Evolutionary conservation across 37 sponge, comb jelly and placozoan species (phyloP).

Genomic region (Mnemiopsis leidyi): DNA sequence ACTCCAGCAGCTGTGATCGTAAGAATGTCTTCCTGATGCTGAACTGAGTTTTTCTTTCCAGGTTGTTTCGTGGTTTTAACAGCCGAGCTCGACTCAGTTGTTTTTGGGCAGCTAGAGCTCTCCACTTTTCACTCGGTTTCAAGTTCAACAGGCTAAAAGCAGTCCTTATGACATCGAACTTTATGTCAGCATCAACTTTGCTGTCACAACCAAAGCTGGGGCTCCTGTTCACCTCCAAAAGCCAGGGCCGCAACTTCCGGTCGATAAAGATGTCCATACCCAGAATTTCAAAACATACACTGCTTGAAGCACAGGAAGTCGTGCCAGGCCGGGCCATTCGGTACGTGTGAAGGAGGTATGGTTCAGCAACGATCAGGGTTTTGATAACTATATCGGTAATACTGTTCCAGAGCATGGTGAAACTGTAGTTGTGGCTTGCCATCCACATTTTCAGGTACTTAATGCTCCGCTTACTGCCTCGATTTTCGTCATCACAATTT

Average conservation of each 20-base stretch:
- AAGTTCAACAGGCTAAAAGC: constrained; percentile 73
- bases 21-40: constrained; percentile 2
- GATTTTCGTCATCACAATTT: constrained; percentile 69
- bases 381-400: constrained; percentile 86
- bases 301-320: constrained; percentile 19
- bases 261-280: constrained; percentile 90
- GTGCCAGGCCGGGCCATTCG: constrained; percentile 76
- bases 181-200: constrained; percentile 78
- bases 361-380: constrained; percentile 78
- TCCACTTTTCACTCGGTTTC: constrained; percentile 58
- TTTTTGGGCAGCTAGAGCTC: constrained; percentile 47
- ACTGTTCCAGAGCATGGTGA: constrained; percentile 77
- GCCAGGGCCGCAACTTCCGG: constrained; percentile 76
- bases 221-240: constrained; percentile 89
- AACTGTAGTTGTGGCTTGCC: constrained; percentile 72
- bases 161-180: constrained; percentile 78
- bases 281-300: constrained; percentile 85
- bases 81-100: constrained; percentile 29
- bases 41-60: constrained; percentile 22
- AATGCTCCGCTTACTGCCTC: constrained; percentile 83
- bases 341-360: constrained; percentile 80
- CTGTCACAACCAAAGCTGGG: constrained; percentile 86
- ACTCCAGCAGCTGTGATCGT: constrained; percentile 14
- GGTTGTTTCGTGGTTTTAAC: constrained; percentile 34
- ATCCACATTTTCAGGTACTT: constrained; percentile 81